Evolutionary conservation across 1,140 invertebrate species (phyloP).

Genomic region (Forficula auricularia): DNA sequence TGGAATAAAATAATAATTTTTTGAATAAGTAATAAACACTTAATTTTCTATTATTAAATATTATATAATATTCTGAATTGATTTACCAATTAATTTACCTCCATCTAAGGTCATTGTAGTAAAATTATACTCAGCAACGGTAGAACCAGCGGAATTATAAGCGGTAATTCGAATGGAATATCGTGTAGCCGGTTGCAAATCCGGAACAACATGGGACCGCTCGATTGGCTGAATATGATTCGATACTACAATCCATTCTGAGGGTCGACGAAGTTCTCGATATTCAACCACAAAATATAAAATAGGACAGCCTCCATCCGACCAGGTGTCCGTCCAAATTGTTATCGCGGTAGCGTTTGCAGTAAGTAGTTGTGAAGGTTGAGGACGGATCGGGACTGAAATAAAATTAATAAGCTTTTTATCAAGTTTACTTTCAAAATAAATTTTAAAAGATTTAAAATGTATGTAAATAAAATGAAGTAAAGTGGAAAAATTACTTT

Average conservation of each 20-base stretch:
- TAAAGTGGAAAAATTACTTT: too few species aligned
- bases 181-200: constrained; percentile 64
- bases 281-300: constrained; percentile 75
- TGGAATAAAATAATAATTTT: too few species aligned
- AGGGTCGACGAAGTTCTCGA: constrained; percentile 23
- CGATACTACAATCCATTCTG: constrained; percentile 50
- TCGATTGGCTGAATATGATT: constrained; percentile 58
- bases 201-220: constrained; percentile 57
- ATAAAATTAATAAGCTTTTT: too few species aligned
- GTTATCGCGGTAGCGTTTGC: constrained; percentile 79
- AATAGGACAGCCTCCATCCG: constrained; percentile 75
- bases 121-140: constrained; percentile 71
- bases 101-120: constrained; percentile 57
- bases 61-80: too few species aligned
- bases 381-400: constrained; percentile 56
- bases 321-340: constrained; percentile 72
- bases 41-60: too few species aligned
- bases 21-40: too few species aligned
- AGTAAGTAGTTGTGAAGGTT: constrained; percentile 64
- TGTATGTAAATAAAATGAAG: too few species aligned
- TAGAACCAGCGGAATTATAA: constrained; percentile 81
- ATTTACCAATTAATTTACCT: constrained; percentile 31
- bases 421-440: too few species aligned
- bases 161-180: constrained; percentile 77
- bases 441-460: too few species aligned